phyloP scores from a whole-genome alignment of 2,113 vertebrate species.

The Hippocampus barbouri region DNA sequence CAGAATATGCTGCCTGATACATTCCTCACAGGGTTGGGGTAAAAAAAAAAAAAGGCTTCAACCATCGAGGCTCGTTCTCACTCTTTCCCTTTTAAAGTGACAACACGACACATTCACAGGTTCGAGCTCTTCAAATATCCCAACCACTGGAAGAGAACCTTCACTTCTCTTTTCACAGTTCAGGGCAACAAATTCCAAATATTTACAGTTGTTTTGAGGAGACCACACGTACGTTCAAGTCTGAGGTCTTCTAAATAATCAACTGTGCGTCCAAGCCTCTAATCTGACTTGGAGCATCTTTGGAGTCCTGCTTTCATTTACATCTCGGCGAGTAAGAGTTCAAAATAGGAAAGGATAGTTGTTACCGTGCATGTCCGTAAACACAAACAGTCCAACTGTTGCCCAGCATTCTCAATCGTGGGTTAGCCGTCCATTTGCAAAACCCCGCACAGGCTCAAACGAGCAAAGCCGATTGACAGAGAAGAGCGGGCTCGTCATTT shows the following conservation, averaged over 20 bases:
- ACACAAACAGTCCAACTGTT: constrained; percentile 20
- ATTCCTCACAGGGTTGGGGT: no score
- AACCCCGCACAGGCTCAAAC: not conserved
- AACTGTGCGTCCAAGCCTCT: constrained; percentile 21
- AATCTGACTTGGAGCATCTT: constrained; percentile 31
- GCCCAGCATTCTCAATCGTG: constrained; percentile 26
- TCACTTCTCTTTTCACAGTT: constrained; percentile 17
- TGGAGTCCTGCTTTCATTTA: constrained; percentile 45
- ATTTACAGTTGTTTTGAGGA: constrained; percentile 25
- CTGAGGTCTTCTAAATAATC: constrained; percentile 47
- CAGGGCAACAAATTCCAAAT: constrained; percentile 49
- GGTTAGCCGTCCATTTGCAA: constrained; percentile 7
- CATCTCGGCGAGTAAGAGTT: not conserved
- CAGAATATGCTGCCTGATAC: no score
- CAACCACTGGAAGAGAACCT: constrained; percentile 47
- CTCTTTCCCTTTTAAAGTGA: not conserved
- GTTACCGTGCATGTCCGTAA: not conserved
- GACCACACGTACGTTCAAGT: constrained; percentile 49
- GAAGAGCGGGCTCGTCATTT: not conserved
- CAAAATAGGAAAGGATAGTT: not conserved
- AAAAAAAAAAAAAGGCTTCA: no score
- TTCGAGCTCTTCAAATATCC: constrained; percentile 17
- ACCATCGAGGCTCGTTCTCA: no score
- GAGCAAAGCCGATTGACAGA: not conserved
- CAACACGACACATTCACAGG: not conserved